phyloP scores from a whole-genome alignment of 2,113 vertebrate species.

The Hypomesus transpacificus region DNA sequence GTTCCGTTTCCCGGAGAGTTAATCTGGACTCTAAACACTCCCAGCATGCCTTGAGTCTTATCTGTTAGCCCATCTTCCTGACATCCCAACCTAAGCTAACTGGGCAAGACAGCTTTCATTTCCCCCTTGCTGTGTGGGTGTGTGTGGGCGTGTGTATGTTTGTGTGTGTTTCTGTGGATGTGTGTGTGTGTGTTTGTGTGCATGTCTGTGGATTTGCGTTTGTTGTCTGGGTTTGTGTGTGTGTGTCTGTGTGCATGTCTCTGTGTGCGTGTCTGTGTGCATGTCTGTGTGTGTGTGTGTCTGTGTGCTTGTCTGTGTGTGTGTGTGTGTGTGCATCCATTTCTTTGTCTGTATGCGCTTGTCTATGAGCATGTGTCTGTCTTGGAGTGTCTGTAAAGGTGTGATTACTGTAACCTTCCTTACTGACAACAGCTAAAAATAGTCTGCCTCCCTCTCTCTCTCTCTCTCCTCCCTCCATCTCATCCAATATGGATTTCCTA shows the following conservation, averaged over 20 bases:
- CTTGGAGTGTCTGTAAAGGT: not conserved
- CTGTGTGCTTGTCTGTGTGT: not conserved
- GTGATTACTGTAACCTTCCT: slow-evolving; percentile 54
- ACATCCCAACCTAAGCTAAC: slow-evolving; percentile 24
- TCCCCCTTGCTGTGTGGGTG: slow-evolving; percentile 16
- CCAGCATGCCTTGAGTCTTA: slow-evolving; percentile 30
- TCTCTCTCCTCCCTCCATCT: slow-evolving; percentile 43
- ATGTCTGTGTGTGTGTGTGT: not conserved
- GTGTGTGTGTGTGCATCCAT: not conserved
- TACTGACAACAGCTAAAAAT: slow-evolving; percentile 62
- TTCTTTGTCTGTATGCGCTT: slow-evolving; percentile 5
- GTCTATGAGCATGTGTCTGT: slow-evolving; percentile 4
- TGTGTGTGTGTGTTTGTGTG: not conserved
- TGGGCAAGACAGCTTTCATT: slow-evolving; percentile 21
- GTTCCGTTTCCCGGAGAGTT: slow-evolving; percentile 12
- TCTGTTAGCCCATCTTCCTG: not conserved
- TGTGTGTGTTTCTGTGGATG: not conserved
- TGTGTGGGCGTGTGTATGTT: not conserved
- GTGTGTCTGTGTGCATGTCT: slow-evolving; percentile 27
- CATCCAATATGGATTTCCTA: slow-evolving; percentile 60
- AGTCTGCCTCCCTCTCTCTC: slow-evolving; percentile 31
- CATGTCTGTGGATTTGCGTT: not conserved
- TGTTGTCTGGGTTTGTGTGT: not conserved
- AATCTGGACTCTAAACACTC: slow-evolving; percentile 27
- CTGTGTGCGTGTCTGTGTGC: not conserved